A percentile compares a stretch with the other conserved stretches of the same genome.
These are phyloP conservation scores for Calameuta pallipes DNA, from an alignment of 2,888 invertebrate species.

Conservation along the genomic window DNA sequence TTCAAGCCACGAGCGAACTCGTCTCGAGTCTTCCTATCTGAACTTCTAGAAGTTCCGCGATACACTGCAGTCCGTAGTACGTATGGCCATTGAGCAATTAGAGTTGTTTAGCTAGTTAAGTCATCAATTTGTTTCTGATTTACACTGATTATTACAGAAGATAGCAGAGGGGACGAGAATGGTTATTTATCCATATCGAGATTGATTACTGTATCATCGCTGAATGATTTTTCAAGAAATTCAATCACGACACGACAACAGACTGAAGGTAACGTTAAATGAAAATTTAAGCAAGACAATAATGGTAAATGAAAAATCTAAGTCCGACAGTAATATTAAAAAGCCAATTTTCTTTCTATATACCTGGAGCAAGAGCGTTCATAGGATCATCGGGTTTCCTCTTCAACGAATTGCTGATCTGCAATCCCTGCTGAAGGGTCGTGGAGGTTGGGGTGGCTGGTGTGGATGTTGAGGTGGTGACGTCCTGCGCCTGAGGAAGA, in stretches of 20 bases:
- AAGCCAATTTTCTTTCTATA: neutral
- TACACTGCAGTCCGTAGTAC: neutral
- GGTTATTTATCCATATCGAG: neutral
- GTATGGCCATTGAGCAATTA: constrained; percentile 8
- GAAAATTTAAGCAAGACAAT: neutral
- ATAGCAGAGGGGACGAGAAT: neutral
- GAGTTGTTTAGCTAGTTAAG: constrained; percentile 23
- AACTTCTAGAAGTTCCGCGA: constrained; percentile 1
- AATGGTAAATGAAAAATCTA: neutral
- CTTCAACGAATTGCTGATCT: constrained; percentile 57
- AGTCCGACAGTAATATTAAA: neutral
- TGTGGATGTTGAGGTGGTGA: constrained; percentile 65
- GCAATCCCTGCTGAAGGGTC: constrained; percentile 56
- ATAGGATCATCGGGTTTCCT: constrained; percentile 59
- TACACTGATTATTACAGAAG: constrained; percentile 7
- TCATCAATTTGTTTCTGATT: constrained; percentile 20
- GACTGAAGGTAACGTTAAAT: neutral
- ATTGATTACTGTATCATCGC: neutral
- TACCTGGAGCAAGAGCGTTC: constrained; percentile 56
- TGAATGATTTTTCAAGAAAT: neutral
- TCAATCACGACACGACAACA: neutral
- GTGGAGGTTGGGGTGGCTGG: constrained; percentile 62
- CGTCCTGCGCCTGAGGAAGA: constrained; percentile 64
- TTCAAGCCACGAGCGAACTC: neutral
- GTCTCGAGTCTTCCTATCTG: neutral